phyloP scores from a whole-genome alignment of 2,113 vertebrate genomes.

The Chascanopsetta lugubris region DNA sequence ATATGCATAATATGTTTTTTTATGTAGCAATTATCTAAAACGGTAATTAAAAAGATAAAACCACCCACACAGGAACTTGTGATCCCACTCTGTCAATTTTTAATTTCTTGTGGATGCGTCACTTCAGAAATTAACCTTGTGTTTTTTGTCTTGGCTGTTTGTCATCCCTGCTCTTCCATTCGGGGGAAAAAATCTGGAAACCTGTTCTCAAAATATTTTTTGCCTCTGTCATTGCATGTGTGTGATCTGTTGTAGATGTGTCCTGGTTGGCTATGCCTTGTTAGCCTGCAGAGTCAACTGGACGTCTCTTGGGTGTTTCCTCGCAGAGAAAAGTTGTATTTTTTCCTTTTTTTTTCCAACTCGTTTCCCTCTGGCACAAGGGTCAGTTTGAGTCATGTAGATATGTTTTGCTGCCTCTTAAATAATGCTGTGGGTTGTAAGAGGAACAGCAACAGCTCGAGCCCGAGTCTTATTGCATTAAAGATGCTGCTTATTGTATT shows the following conservation, averaged over 20 bases:
- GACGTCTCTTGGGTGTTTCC: slow-evolving; percentile 24
- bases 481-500: slow-evolving; percentile 57
- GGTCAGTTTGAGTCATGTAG: slow-evolving; percentile 63
- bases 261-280: slow-evolving; percentile 6
- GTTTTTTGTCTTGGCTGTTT: too few species aligned
- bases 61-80: slow-evolving; percentile 26
- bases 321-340: slow-evolving; percentile 35
- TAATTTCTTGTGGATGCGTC: too few species aligned
- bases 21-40: slow-evolving; percentile 3
- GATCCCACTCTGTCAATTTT: slow-evolving; percentile 3
- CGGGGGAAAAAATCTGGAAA: background rate
- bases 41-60: background rate
- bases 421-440: slow-evolving; percentile 34
- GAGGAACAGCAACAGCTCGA: slow-evolving; percentile 26
- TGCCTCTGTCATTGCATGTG: slow-evolving; percentile 9
- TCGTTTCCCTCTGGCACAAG: slow-evolving; percentile 36
- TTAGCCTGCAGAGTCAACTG: background rate
- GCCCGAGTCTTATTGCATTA: slow-evolving; percentile 51
- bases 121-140: too few species aligned
- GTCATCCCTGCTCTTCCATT: too few species aligned
- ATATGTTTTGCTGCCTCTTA: slow-evolving; percentile 48
- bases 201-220: slow-evolving; percentile 8
- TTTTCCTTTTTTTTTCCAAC: slow-evolving; percentile 61
- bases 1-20: too few species aligned
- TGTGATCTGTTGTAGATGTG: slow-evolving; percentile 1